These are phyloP conservation scores for Hormaphis cornu DNA, from an alignment of 1,140 invertebrate species.

Conservation along the genomic window DNA sequence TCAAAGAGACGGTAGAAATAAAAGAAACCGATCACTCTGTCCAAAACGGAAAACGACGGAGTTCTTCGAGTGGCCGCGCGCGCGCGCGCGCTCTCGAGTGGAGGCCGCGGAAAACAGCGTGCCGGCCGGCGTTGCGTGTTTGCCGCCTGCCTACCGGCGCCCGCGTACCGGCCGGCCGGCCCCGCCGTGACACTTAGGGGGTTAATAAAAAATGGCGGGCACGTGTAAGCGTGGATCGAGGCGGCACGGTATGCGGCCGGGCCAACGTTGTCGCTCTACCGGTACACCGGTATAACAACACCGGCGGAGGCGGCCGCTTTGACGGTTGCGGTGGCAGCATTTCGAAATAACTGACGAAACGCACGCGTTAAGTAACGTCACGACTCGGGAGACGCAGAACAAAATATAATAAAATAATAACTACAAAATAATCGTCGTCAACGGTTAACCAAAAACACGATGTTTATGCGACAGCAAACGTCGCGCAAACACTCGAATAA, in stretches of 20 bases:
- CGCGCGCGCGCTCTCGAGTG: neutral
- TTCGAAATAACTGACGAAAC: neutral
- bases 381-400: neutral
- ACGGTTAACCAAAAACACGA: no score
- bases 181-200: neutral
- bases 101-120: neutral
- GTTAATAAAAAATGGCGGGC: slow-evolving; percentile 17
- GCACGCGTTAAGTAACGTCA: neutral
- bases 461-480: no score
- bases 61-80: neutral
- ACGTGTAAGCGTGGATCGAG: neutral
- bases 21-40: no score
- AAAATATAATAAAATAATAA: no score
- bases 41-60: neutral
- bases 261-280: neutral
- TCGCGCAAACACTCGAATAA: no score
- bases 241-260: neutral
- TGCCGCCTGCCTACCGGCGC: no score
- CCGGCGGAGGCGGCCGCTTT: slow-evolving; percentile 6
- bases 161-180: neutral
- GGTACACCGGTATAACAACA: no score
- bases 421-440: no score
- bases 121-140: no score
- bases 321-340: neutral
- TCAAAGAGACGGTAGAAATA: neutral